These are phyloP conservation scores for Tenebrio molitor DNA, from an alignment of 1,140 invertebrate species.

Conservation along the genomic window DNA sequence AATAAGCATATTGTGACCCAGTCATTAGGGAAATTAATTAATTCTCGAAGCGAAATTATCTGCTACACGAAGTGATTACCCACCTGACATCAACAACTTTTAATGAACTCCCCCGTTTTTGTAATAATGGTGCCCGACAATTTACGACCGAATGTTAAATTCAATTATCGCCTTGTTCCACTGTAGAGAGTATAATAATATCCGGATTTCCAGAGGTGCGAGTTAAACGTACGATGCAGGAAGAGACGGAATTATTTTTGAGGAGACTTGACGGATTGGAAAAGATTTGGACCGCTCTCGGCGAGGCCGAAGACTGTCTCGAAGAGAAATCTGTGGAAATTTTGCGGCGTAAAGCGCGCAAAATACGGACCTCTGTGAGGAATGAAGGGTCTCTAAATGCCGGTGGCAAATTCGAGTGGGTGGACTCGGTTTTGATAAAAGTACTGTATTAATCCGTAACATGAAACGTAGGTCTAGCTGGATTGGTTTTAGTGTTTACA, in stretches of 20 bases:
- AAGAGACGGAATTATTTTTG: slow-evolving; percentile 71
- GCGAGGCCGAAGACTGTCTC: not conserved
- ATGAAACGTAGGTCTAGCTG: slow-evolving; percentile 5
- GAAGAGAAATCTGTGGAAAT: slow-evolving; percentile 40
- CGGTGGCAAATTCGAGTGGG: slow-evolving; percentile 96
- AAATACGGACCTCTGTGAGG: slow-evolving; percentile 64
- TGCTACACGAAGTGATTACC: slow-evolving; percentile 1
- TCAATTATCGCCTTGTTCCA: not conserved
- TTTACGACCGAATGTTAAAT: not conserved
- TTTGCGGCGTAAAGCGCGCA: slow-evolving; percentile 48
- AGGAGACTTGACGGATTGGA: slow-evolving; percentile 65
- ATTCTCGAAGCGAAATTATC: not conserved
- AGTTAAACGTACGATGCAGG: slow-evolving; percentile 66
- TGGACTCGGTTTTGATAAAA: slow-evolving; percentile 94
- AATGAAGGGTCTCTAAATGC: slow-evolving; percentile 76
- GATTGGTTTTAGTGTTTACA: slow-evolving; percentile 75
- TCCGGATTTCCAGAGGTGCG: not conserved
- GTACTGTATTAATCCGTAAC: slow-evolving; percentile 64
- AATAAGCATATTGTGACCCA: slow-evolving; percentile 17
- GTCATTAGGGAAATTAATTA: slow-evolving; percentile 22
- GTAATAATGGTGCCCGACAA: not conserved
- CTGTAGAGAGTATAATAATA: too few relatives aligned
- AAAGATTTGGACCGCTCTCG: slow-evolving; percentile 30
- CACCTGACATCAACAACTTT: not conserved
- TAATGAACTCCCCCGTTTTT: not conserved